Percentiles rank a stretch among this genome's conserved stretches.
These are phyloP conservation scores for Pteria penguin DNA, from an alignment of 2,888 invertebrate species.

Conservation along the genomic window DNA sequence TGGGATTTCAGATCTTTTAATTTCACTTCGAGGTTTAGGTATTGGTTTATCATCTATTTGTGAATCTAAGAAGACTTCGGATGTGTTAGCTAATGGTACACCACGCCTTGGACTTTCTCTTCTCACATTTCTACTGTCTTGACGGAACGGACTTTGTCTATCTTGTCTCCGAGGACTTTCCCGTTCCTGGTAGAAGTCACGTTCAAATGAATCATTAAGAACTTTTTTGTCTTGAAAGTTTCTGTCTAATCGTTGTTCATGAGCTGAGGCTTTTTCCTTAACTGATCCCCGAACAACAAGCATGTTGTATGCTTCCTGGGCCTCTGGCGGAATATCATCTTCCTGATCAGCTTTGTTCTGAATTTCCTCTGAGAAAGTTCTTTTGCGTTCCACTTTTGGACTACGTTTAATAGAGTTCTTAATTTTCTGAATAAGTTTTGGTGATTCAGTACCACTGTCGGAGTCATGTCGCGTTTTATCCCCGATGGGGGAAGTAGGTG, in stretches of 20 bases:
- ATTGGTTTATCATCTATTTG: slow-evolving; percentile 55
- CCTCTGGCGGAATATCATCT: slow-evolving; percentile 87
- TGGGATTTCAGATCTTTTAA: slow-evolving; percentile 57
- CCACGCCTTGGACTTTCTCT: slow-evolving; percentile 10
- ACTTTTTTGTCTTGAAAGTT: slow-evolving; percentile 16
- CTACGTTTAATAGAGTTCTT: slow-evolving; percentile 80
- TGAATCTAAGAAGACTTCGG: slow-evolving; percentile 36
- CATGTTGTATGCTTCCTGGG: slow-evolving; percentile 94
- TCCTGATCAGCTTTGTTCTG: slow-evolving; percentile 61
- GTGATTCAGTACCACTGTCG: slow-evolving; percentile 60
- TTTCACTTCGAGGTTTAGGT: slow-evolving; percentile 65
- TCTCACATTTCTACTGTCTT: slow-evolving; percentile 11
- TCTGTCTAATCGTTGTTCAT: slow-evolving; percentile 17
- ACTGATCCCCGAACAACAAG: slow-evolving; percentile 87
- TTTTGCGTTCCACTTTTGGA: slow-evolving; percentile 85
- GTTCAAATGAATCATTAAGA: slow-evolving; percentile 1
- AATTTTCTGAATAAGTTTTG: slow-evolving; percentile 64
- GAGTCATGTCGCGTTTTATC: slow-evolving; percentile 52
- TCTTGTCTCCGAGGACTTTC: slow-evolving; percentile 10
- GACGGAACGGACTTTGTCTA: slow-evolving; percentile 16
- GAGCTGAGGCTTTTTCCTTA: slow-evolving; percentile 49
- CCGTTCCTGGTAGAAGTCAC: background rate
- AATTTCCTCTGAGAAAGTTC: slow-evolving; percentile 91
- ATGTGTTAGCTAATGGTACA: slow-evolving; percentile 40
- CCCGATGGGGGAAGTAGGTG: slow-evolving; percentile 48